Percentiles rank a stretch among this genome's conserved stretches.
phyloP scores from a whole-genome alignment of 2,113 vertebrate genomes.

The Phrynocephalus versicolor region DNA sequence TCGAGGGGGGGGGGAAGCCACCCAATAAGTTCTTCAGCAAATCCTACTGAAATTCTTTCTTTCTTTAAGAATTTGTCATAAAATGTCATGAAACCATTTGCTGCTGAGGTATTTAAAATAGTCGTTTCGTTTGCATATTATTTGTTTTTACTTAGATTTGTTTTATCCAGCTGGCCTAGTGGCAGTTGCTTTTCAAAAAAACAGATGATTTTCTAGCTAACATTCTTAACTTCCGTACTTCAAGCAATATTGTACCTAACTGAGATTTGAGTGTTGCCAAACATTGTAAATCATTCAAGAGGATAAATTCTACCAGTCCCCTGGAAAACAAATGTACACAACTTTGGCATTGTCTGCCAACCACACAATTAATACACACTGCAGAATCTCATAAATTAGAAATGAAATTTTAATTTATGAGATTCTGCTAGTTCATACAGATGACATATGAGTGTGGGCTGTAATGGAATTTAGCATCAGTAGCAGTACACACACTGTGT shows the following conservation, averaged over 20 bases:
- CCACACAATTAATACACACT: conserved; percentile 9
- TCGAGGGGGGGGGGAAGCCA: too few species aligned
- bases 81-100: not conserved
- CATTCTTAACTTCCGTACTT: conserved; percentile 20
- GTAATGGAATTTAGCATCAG: not conserved
- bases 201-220: not conserved
- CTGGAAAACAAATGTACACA: conserved; percentile 35
- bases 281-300: conserved; percentile 13
- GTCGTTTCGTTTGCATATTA: not conserved
- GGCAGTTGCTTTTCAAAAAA: conserved; percentile 13
- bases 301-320: conserved; percentile 24
- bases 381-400: conserved; percentile 40
- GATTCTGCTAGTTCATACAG: conserved; percentile 27
- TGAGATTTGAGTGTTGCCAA: not conserved
- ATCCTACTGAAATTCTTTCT: too few species aligned
- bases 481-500: not conserved
- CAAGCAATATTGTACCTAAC: conserved; percentile 1
- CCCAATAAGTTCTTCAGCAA: too few species aligned
- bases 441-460: conserved; percentile 15
- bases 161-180: not conserved
- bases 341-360: conserved; percentile 39
- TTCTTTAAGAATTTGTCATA: too few species aligned
- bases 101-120: not conserved
- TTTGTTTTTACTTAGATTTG: not conserved
- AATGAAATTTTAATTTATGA: too few species aligned